Percentiles rank a stretch among this genome's conserved stretches.
Conservation (phyloP, 2,888 invertebrate species). For the Pegoplata infirma region DNA sequence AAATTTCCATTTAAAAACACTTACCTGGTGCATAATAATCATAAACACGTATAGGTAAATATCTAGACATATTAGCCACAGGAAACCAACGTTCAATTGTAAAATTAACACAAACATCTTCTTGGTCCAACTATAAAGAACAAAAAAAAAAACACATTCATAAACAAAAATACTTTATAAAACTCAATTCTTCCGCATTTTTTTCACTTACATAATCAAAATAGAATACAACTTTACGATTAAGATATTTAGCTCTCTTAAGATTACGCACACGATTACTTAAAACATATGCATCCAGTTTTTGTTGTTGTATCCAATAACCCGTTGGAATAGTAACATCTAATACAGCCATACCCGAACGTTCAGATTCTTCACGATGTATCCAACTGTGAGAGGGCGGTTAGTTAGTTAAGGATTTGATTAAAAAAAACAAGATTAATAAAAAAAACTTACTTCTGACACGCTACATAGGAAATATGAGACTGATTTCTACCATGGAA, state of each 20-base stretch:
- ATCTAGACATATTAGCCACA: constrained; percentile 97
- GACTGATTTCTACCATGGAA: constrained; percentile 96
- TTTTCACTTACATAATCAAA: constrained; percentile 90
- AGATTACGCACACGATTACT: constrained; percentile 88
- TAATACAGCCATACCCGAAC: constrained; percentile 92
- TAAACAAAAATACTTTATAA: not conserved
- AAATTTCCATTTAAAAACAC: no score
- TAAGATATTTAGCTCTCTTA: constrained; percentile 89
- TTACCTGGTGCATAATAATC: constrained; percentile 97
- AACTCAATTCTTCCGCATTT: not conserved
- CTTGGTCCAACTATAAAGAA: constrained; percentile 84
- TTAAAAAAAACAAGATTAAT: constrained; percentile 20
- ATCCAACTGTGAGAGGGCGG: constrained; percentile 84
- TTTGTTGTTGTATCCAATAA: constrained; percentile 94
- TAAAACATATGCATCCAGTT: constrained; percentile 89
- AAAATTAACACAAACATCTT: constrained; percentile 93
- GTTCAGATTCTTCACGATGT: constrained; percentile 85
- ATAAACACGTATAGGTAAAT: constrained; percentile 92
- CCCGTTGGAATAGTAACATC: constrained; percentile 94
- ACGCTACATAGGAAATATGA: constrained; percentile 90
- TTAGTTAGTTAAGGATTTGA: not conserved
- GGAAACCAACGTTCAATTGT: constrained; percentile 97
- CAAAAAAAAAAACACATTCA: constrained; percentile 10
- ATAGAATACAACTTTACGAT: constrained; percentile 92
- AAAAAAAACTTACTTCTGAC: constrained; percentile 84